A percentile compares a stretch with the other conserved stretches of the same genome.
Conservation (phyloP, 2,797 vertebrate genomes). For the Molossus alvarezi region DNA sequence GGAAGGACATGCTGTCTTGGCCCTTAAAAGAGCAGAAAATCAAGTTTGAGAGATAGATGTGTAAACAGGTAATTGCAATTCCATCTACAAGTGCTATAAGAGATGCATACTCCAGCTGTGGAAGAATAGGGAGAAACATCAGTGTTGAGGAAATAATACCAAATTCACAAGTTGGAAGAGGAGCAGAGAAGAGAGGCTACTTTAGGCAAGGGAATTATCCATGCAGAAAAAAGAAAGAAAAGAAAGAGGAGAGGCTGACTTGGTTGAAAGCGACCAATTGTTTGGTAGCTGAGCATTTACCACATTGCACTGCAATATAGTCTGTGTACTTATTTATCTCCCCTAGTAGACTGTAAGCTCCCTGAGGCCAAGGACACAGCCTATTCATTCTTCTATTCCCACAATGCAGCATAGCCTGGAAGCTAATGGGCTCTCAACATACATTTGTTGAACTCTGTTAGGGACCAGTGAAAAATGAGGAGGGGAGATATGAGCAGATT, state of each 20-base stretch:
- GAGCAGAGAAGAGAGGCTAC: background rate
- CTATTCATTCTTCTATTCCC: background rate
- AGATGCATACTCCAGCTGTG: background rate
- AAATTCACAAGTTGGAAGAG: constrained; percentile 28
- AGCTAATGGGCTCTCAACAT: background rate
- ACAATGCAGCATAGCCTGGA: constrained; percentile 1
- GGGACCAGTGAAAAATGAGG: background rate
- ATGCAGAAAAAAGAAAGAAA: background rate
- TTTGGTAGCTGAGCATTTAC: constrained; percentile 22
- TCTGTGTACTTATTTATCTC: background rate
- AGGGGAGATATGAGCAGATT: background rate
- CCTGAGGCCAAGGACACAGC: constrained; percentile 30
- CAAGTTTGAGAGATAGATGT: background rate
- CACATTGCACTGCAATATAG: background rate
- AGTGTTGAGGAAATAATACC: background rate
- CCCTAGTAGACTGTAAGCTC: background rate
- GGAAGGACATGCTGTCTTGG: background rate
- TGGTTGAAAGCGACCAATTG: background rate
- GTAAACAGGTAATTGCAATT: background rate
- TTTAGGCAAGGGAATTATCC: constrained; percentile 1
- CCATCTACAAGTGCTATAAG: background rate
- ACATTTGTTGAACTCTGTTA: constrained; percentile 23
- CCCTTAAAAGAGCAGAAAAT: background rate
- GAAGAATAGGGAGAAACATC: background rate
- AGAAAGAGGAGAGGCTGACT: background rate